A percentile compares a stretch with the other conserved stretches of the same genome.
phyloP scores from a whole-genome alignment of 2,113 vertebrate genomes.

The Falcunculus frontatus region DNA sequence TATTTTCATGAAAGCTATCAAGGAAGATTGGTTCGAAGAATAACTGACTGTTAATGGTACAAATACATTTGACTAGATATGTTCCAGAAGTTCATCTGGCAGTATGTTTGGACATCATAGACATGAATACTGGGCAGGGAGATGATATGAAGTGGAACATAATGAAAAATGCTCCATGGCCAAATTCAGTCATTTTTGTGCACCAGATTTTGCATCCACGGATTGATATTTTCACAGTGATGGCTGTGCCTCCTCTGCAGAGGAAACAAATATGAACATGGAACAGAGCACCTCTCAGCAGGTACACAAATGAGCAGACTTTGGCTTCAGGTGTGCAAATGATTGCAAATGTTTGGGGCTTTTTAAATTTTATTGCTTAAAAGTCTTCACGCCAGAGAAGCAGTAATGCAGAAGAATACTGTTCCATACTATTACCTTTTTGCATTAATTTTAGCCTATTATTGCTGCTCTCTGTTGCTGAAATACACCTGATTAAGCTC shows the following conservation, averaged over 20 bases:
- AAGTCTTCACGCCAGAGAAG: not conserved
- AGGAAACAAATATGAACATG: not conserved
- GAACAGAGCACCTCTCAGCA: not conserved
- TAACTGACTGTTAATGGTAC: not conserved
- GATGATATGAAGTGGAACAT: not conserved
- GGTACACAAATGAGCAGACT: not conserved
- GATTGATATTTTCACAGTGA: not conserved
- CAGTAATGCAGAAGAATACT: not conserved
- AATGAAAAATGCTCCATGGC: not conserved
- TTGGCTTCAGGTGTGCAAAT: not conserved
- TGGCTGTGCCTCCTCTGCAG: not conserved
- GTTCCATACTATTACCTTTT: not conserved
- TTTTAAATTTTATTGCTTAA: not conserved
- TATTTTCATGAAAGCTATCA: not conserved
- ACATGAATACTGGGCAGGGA: not conserved
- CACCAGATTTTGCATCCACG: not conserved
- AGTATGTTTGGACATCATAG: not conserved
- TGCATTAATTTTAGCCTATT: not conserved
- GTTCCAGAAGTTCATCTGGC: not conserved
- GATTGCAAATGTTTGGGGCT: not conserved
- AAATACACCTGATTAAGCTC: not conserved
- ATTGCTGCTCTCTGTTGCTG: not conserved
- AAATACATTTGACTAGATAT: not conserved
- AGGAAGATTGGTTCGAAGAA: not conserved
- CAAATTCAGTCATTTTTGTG: not conserved